Evolutionary conservation across 2,888 invertebrate species (phyloP).

Genomic region (Ryuthela nishihirai): DNA sequence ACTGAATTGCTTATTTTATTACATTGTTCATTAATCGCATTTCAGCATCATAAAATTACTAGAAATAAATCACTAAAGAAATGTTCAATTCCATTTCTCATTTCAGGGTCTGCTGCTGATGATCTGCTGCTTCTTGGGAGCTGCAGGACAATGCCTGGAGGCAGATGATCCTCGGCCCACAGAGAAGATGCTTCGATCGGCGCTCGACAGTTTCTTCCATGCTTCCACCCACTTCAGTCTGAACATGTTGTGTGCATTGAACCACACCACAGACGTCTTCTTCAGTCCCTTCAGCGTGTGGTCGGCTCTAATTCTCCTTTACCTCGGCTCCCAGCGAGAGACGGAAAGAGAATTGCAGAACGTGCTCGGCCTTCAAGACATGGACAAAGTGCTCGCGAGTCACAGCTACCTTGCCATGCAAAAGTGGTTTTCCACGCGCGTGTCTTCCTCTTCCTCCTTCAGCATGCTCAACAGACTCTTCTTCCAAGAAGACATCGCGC

Average conservation of each 20-base stretch:
- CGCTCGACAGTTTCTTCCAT: constrained; percentile 15
- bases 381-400: constrained; percentile 17
- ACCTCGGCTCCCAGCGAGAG: constrained; percentile 48
- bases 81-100: no score
- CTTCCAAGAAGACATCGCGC: constrained; percentile 54
- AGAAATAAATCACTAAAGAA: no score
- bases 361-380: constrained; percentile 21
- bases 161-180: constrained; percentile 7
- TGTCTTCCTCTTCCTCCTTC: constrained; percentile 10
- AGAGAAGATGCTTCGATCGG: constrained; percentile 3
- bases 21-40: no score
- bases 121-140: not conserved
- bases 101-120: constrained; percentile 16
- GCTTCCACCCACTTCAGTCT: constrained; percentile 22
- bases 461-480: constrained; percentile 68
- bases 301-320: constrained; percentile 49
- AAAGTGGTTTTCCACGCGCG: constrained; percentile 12
- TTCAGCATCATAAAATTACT: no score
- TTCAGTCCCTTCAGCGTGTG: constrained; percentile 50
- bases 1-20: no score
- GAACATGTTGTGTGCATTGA: constrained; percentile 11
- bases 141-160: constrained; percentile 13
- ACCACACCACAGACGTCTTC: constrained; percentile 42
- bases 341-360: constrained; percentile 44
- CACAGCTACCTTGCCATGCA: constrained; percentile 14